Percentiles rank a stretch among this genome's conserved stretches.
These are phyloP conservation scores for Heliconius cydno DNA, from an alignment of 2,888 invertebrate genomes.

Conservation along the genomic window DNA sequence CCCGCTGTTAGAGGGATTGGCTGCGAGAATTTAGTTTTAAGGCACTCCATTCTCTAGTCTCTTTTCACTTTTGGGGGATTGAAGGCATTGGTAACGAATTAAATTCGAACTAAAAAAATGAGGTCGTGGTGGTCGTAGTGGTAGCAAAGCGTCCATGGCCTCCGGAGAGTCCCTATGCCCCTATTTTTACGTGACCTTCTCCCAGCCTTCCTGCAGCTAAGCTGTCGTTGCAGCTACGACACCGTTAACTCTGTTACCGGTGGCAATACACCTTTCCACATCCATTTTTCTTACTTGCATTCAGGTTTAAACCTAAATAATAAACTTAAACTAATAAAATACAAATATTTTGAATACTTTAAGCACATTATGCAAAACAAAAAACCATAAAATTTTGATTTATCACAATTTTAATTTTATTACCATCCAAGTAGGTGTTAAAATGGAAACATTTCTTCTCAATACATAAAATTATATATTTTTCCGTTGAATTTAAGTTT, in stretches of 20 bases:
- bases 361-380: not conserved
- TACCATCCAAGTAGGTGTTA: not conserved
- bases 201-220: too few relatives aligned
- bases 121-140: too few relatives aligned
- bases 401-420: constrained; percentile 9
- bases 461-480: constrained; percentile 13
- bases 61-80: not conserved
- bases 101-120: too few relatives aligned
- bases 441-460: not conserved
- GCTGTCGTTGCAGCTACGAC: too few relatives aligned
- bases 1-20: not conserved
- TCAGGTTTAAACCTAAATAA: too few relatives aligned
- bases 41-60: not conserved
- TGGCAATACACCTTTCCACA: too few relatives aligned
- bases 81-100: too few relatives aligned
- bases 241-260: too few relatives aligned
- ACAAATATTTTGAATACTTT: not conserved
- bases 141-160: not conserved
- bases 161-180: too few relatives aligned
- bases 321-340: not conserved
- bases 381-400: not conserved
- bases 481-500: not conserved
- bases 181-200: too few relatives aligned
- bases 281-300: too few relatives aligned
- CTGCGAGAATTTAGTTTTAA: not conserved